Conservation (phyloP, 2,888 invertebrate species). For the Minunthozetes semirufus region DNA sequence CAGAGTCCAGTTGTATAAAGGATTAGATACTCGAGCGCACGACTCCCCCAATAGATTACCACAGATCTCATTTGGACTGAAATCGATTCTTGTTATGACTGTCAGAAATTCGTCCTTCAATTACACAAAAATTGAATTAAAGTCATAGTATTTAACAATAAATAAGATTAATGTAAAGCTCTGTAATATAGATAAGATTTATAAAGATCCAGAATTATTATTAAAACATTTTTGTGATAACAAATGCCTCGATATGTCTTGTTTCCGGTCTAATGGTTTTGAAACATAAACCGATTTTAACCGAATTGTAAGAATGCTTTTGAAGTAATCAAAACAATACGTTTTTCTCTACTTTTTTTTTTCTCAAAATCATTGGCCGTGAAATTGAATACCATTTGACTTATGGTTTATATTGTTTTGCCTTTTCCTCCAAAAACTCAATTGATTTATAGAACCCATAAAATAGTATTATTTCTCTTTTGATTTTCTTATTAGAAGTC, state of each 20-base stretch:
- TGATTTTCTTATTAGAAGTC: neutral
- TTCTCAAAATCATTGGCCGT: constrained; percentile 6
- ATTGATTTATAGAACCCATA: neutral
- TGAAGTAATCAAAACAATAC: constrained; percentile 5
- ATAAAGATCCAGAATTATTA: neutral
- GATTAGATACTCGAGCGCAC: constrained; percentile 40
- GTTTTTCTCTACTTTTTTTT: neutral
- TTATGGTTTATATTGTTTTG: constrained; percentile 1
- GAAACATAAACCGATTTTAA: constrained; percentile 9
- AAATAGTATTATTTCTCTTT: neutral
- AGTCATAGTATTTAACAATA: neutral
- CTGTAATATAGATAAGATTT: neutral
- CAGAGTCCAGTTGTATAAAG: constrained; percentile 42
- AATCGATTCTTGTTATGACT: constrained; percentile 38
- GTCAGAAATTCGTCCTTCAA: constrained; percentile 41
- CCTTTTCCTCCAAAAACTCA: neutral
- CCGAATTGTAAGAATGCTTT: constrained; percentile 1
- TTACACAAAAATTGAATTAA: neutral
- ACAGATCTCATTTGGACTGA: constrained; percentile 41
- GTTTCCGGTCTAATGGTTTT: constrained; percentile 9
- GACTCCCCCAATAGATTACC: constrained; percentile 38
- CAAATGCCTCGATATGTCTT: neutral
- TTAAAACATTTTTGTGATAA: neutral
- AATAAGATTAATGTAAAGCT: neutral
- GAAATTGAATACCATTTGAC: constrained; percentile 17